Base-by-base conservation (phyloP, 2,888 invertebrate genomes). In the Tetragonula carbonaria region DNA sequence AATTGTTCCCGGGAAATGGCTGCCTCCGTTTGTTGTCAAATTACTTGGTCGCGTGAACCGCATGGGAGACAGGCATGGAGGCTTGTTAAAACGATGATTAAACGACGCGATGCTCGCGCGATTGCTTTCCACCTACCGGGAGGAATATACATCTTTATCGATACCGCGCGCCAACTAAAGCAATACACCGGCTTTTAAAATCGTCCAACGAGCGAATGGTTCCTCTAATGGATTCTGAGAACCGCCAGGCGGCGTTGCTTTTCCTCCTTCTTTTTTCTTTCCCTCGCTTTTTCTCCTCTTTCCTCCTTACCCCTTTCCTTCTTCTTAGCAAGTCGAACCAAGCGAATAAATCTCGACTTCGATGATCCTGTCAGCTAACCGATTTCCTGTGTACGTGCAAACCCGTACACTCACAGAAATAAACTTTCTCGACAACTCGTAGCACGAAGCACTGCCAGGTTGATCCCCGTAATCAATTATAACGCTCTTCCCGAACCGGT, bases 21-120 rank as follows among this genome's bases (percentile, higher is more conserved):
- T 23, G 50, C 50, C 50, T 59, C 2, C 6, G 72, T 72, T 8
- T 28, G 70, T 73, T n/a, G 81, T 71, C 78, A 90, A 88, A 88
- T 86, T 73, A 76, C 83, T 28, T 63, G 79, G 76, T 88, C 82
- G 90, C 90, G 87, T 89, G 89, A 78, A 89, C 45, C 33, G 33
- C 33, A 8, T 72, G 67, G 18, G 23, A 33, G 65, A 76, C 81
- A 70, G 62, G 77, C 79, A 66, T 45, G 23, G 28, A 16, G n/a
- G 67, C 80, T 66, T 67, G 78, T 78, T 78, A 51, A 71, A 50
- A 55, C 53, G 71, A 73, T 65, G 75, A 77, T 85, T 80, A 77
- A 76, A 74, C 76, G 86, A 84, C 33, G n/a, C 28, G n/a, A 72
- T 71, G 28, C 68, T 72, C 68, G 45, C 28, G 33, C 65, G 51